Percentiles rank a stretch among this genome's conserved stretches.
Conservation (phyloP, 2,888 invertebrate genomes). For the Hofmannophila pseudospretella region DNA sequence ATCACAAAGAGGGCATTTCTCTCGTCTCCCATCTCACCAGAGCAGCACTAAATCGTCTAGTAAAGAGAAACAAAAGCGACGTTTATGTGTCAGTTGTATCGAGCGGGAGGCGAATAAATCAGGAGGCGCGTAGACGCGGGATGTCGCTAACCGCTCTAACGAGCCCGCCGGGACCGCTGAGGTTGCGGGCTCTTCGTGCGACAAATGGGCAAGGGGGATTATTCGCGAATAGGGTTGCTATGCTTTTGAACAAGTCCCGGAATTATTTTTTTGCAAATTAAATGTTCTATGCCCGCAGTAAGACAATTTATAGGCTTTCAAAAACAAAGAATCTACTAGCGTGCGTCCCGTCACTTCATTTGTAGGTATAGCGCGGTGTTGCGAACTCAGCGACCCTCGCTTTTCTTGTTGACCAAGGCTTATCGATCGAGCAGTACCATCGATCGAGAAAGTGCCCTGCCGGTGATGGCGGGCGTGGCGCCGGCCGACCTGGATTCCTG, state of each 20-base stretch:
- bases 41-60: conserved; percentile 44
- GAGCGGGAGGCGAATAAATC: conserved; percentile 61
- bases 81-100: conserved; percentile 71
- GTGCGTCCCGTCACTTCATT: too few relatives aligned
- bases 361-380: background rate
- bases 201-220: conserved; percentile 64
- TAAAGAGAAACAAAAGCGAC: conserved; percentile 73
- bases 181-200: conserved; percentile 30
- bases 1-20: conserved; percentile 4
- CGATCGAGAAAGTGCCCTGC: too few relatives aligned
- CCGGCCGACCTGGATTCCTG: too few relatives aligned
- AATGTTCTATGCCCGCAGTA: too few relatives aligned
- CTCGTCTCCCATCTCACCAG: conserved; percentile 21
- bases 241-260: background rate
- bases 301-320: too few relatives aligned
- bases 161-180: conserved; percentile 48
- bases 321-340: too few relatives aligned
- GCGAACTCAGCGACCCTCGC: too few relatives aligned
- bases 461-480: too few relatives aligned
- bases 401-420: too few relatives aligned
- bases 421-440: too few relatives aligned
- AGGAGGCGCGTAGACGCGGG: conserved; percentile 44
- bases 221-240: conserved; percentile 14
- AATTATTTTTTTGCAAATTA: too few relatives aligned
- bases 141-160: conserved; percentile 38